Conservation (phyloP, 2,888 invertebrate species). For the Eumacrocentrus americanus region DNA sequence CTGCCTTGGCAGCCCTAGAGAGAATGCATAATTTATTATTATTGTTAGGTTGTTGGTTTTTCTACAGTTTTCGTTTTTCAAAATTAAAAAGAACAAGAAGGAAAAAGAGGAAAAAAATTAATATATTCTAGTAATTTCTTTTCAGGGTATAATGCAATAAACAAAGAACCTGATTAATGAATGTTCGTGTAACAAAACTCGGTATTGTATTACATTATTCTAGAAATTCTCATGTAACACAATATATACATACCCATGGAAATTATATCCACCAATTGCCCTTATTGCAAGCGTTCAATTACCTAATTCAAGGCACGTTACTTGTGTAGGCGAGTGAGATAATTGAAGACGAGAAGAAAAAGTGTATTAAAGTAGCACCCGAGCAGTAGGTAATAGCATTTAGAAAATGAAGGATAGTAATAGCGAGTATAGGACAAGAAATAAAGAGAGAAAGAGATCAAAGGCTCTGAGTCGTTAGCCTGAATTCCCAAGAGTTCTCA, state of each 20-base stretch:
- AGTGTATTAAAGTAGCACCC: slow-evolving; percentile 3
- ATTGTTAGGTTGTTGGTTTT: too few relatives aligned
- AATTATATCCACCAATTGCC: slow-evolving; percentile 5
- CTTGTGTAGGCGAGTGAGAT: slow-evolving; percentile 3
- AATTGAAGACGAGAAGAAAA: slow-evolving; percentile 10
- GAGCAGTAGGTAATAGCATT: slow-evolving; percentile 7
- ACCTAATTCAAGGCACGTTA: slow-evolving; percentile 8
- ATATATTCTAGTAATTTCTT: neutral
- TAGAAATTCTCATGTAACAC: neutral
- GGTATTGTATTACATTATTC: neutral
- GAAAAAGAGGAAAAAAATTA: neutral
- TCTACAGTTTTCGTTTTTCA: too few relatives aligned
- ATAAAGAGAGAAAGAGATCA: slow-evolving; percentile 15
- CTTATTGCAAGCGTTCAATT: slow-evolving; percentile 5
- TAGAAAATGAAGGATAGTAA: slow-evolving; percentile 5
- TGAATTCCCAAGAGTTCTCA: slow-evolving; percentile 23
- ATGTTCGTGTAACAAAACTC: neutral
- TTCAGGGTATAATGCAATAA: neutral
- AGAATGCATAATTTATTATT: too few relatives aligned
- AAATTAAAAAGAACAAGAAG: too few relatives aligned
- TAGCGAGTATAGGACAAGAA: neutral
- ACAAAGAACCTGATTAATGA: neutral
- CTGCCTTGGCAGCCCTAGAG: slow-evolving; percentile 58
- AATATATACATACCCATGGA: neutral
- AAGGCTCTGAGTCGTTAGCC: slow-evolving; percentile 22